Base-by-base conservation (phyloP, 2,113 vertebrate genomes). In the Pardalotus punctatus region DNA sequence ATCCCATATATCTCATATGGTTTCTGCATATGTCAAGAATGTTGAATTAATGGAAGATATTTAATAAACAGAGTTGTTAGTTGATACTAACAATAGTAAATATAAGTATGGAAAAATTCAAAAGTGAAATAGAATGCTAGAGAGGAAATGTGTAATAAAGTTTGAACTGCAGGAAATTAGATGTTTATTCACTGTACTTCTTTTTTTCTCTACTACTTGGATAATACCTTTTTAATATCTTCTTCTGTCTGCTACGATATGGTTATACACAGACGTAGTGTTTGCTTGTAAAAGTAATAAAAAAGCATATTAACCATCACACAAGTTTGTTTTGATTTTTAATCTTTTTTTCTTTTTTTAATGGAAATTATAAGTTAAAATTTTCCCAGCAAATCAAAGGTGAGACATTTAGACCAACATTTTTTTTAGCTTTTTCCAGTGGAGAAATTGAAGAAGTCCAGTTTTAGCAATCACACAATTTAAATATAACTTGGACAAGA, bases 201-300 rank as follows among this genome's bases (percentile, higher is more conserved):
- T 61, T 5, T 35, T 70, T 72, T 31, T 82, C 17, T 53, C 10
- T 67, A 35, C 5, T 60, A 17, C 47, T 60, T 76, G 13, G 5
- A 20, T 74, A 47, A 38, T 66, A 40, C 1, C 6, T 60, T 89
- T 71, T 6, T 20, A 51, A 21, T 67, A 27, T 12, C 9, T 36
- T 5, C 3, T 6, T 3, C 6, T 5, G 3, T 10, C 20, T 0
- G 1, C 10, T 5, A 8, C 10, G 72, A 8, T n/a, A 17, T 36
- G 25, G 12, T 70, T 78, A 60, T 24, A 48, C 6, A 22, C 7
- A 40, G 27, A 74, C 20, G 53, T 45, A 51, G 5, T 35, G 16
- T 56, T 81, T 38, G 3, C 6, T 79, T 87, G 86, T 53, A 21
- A 45, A 79, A 81, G 14, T 24, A 19, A 33, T 45, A 15, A 61